Conservation (phyloP, 2,888 invertebrate species). For the Eubasilissa splendida region DNA sequence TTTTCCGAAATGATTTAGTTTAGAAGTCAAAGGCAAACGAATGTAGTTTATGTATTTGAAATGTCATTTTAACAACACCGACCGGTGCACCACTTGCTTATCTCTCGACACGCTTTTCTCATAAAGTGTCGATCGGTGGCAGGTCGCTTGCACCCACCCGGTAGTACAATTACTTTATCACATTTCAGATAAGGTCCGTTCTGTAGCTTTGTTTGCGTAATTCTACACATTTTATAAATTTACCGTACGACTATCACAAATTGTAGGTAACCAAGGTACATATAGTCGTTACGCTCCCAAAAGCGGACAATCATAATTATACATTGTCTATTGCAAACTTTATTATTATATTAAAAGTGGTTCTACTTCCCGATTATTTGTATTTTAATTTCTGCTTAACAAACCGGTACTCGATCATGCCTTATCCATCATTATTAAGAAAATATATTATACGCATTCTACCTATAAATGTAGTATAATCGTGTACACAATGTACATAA, state of each 20-base stretch:
- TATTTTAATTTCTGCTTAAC: not conserved
- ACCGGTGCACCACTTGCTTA: slow-evolving; percentile 23
- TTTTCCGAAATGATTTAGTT: not conserved
- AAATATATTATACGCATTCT: not conserved
- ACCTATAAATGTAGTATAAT: too few relatives aligned
- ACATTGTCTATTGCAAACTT: not conserved
- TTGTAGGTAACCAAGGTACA: not conserved
- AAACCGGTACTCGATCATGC: not conserved
- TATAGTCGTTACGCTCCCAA: not conserved
- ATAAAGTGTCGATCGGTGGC: slow-evolving; percentile 32
- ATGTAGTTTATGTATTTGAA: not conserved
- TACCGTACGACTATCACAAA: not conserved
- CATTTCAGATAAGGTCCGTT: slow-evolving; percentile 26
- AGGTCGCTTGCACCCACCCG: slow-evolving; percentile 37
- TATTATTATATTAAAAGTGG: not conserved
- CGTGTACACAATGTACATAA: not conserved
- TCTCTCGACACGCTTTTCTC: slow-evolving; percentile 6
- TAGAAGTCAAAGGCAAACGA: not conserved
- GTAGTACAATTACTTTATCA: slow-evolving; percentile 27
- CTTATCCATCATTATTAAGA: not conserved
- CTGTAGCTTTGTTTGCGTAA: slow-evolving; percentile 18
- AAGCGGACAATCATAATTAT: not conserved
- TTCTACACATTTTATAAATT: slow-evolving; percentile 15
- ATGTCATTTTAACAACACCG: not conserved
- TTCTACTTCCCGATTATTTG: slow-evolving; percentile 15